These are phyloP conservation scores for Gallirallus australis DNA, from an alignment of 2,797 vertebrate species.

Conservation along the genomic window DNA sequence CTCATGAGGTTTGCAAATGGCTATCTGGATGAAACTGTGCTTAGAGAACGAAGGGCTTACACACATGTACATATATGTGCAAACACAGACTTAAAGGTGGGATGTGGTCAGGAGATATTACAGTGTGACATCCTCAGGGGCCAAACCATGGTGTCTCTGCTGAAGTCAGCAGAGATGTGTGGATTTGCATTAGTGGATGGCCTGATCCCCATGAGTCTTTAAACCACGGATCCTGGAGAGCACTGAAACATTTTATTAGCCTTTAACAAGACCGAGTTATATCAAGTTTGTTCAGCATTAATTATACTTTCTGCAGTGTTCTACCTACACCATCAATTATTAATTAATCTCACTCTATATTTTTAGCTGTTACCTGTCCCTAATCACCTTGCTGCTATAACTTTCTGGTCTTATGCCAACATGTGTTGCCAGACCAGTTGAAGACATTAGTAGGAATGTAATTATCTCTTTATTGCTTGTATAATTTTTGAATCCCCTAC, in stretches of 20 bases:
- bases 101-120: background rate
- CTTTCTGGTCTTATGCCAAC: constrained; percentile 48
- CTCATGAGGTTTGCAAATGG: background rate
- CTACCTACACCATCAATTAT: constrained; percentile 72
- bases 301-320: constrained; percentile 51
- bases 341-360: constrained; percentile 61
- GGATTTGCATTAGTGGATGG: background rate
- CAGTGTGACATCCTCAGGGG: background rate
- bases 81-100: background rate
- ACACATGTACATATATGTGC: fast-evolving
- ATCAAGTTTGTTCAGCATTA: constrained; percentile 34
- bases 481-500: constrained; percentile 55
- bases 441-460: constrained; percentile 61
- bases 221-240: background rate
- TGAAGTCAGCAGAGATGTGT: background rate
- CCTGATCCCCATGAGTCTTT: background rate
- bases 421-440: constrained; percentile 46
- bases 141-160: background rate
- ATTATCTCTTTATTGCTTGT: constrained; percentile 69
- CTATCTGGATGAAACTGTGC: background rate
- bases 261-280: constrained; percentile 42
- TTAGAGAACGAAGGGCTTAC: background rate
- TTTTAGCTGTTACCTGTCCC: constrained; percentile 64
- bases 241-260: constrained; percentile 41
- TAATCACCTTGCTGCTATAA: constrained; percentile 68